Base-by-base conservation (phyloP, 64 coral and sea anemone species). In the Platygyra sinensis region DNA sequence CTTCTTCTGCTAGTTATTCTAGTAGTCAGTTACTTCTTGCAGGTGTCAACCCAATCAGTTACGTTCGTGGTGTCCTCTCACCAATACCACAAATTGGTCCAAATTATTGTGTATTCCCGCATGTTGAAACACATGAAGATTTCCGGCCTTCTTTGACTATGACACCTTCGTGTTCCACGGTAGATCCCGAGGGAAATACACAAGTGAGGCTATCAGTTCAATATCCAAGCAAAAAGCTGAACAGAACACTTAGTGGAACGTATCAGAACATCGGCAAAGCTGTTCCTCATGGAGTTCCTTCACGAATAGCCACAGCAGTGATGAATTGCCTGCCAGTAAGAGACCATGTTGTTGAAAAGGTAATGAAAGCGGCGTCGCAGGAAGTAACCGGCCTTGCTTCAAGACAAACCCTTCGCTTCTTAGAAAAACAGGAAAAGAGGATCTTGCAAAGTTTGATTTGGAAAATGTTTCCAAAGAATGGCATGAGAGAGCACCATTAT, bases 351-450 rank as follows among this genome's bases (percentile, higher is more conserved):
- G 29, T 89, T 18, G 52, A 77, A 28, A 78, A 79, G n/a, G 75
- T 83, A 25, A 64, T 91, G 18, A 52, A 17, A 46, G 38, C 86
- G 16, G 25, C 86, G 0, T 55, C 69, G 28, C 64, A 31, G 24
- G 78, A 91, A 39, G 80, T 91, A 10, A 76, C 61, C 13, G 79
- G 51, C 24, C 79, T 91, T 91, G 80, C 46, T 91, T 67, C 5
- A 83, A 80, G 75, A 83, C 76, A n/a, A 83, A 91, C 49, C 79
- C 89, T 52, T 91, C 80, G 19, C 69, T 91, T 49, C 64, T 90
- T 13, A 80, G 77, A 71, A 82, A 90, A 90, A 67, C 59, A 4
- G 59, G 57, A n/a, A 74, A 84, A 15, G 72, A 84, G 36, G 79
- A 91, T 46, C 19, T 85, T 19, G 71, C 22, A 11, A 85, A 91